Percentiles rank a stretch among this genome's conserved stretches.
These are phyloP conservation scores for Trichacis sp. DNA, from an alignment of 2,888 invertebrate species.

Conservation along the genomic window DNA sequence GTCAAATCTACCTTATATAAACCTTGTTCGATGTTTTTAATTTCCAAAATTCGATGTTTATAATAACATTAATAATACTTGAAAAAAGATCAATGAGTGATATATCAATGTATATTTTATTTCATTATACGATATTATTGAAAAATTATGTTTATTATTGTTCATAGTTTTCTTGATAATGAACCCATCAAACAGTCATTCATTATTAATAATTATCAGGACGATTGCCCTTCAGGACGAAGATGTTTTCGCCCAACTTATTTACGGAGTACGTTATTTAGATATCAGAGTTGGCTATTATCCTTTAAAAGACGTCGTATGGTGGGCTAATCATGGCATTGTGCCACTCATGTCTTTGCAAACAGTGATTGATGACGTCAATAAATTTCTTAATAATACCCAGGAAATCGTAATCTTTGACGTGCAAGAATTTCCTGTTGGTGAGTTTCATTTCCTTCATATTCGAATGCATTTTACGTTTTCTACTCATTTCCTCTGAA, in stretches of 20 bases:
- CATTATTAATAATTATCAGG: constrained; percentile 40
- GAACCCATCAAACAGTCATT: constrained; percentile 18
- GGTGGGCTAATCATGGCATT: constrained; percentile 74
- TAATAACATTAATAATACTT: too few species aligned
- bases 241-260: constrained; percentile 72
- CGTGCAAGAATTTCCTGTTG: constrained; percentile 74
- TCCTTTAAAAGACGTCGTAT: constrained; percentile 58
- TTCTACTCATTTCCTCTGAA: too few species aligned
- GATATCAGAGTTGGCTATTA: constrained; percentile 74
- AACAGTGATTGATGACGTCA: constrained; percentile 71
- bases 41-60: background rate
- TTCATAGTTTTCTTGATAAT: background rate
- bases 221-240: constrained; percentile 69
- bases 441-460: constrained; percentile 61
- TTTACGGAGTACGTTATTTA: constrained; percentile 74
- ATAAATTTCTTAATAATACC: constrained; percentile 72
- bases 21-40: too few species aligned
- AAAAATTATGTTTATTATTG: too few species aligned
- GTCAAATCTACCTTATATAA: too few species aligned
- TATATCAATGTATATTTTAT: too few species aligned
- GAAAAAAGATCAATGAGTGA: too few species aligned
- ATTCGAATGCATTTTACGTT: too few species aligned
- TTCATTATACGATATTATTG: too few species aligned
- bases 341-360: constrained; percentile 70
- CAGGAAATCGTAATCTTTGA: constrained; percentile 75